These are phyloP conservation scores for Anguilla marmorata DNA, from an alignment of 2,797 vertebrate genomes.

Conservation along the genomic window DNA sequence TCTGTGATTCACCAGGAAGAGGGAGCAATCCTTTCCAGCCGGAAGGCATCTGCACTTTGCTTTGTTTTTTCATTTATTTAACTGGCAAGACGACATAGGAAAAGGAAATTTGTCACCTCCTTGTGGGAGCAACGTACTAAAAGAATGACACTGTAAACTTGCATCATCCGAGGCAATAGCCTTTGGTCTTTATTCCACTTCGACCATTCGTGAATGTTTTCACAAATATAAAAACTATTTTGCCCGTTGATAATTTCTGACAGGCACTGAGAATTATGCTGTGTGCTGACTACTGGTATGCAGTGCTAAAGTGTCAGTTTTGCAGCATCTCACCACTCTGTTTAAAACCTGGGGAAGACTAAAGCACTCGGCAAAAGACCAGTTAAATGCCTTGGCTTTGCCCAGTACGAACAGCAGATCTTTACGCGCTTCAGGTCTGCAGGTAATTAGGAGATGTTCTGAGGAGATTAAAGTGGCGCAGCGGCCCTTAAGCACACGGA, in stretches of 20 bases:
- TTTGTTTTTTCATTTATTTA: background rate
- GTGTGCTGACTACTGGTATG: background rate
- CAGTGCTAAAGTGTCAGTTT: conserved; percentile 8
- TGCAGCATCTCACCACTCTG: background rate
- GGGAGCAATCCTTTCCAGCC: conserved; percentile 15
- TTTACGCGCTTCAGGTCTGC: conserved; percentile 43
- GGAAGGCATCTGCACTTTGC: background rate
- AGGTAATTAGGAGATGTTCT: conserved; percentile 55
- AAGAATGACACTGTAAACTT: background rate
- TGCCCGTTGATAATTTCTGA: conserved; percentile 31
- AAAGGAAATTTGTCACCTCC: conserved; percentile 12
- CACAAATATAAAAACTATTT: conserved; percentile 24
- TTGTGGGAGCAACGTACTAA: background rate
- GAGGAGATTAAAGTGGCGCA: conserved; percentile 45
- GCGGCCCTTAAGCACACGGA: conserved; percentile 37
- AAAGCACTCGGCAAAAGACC: background rate
- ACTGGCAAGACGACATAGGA: conserved; percentile 1
- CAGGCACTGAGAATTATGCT: conserved; percentile 12
- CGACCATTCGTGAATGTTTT: background rate
- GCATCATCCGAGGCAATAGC: background rate
- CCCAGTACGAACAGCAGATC: conserved; percentile 6
- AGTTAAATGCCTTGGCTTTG: background rate
- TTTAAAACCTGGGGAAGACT: background rate
- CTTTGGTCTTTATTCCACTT: conserved; percentile 1
- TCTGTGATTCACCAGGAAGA: conserved; percentile 40